phyloP scores from a whole-genome alignment of 1,140 invertebrate species.

The Hesperophylax magnus region DNA sequence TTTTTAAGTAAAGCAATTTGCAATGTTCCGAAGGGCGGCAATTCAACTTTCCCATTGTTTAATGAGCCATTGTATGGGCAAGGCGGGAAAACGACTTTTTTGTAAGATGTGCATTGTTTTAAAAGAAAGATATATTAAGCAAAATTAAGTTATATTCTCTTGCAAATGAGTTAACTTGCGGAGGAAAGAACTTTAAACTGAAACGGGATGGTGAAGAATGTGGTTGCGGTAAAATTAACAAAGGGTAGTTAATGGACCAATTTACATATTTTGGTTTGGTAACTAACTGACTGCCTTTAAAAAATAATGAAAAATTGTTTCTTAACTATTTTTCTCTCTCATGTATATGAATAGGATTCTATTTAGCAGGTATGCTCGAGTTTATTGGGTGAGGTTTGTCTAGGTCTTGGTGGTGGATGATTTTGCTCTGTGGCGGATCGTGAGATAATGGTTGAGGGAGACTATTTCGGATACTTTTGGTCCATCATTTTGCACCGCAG shows the following conservation, averaged over 20 bases:
- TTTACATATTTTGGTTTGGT: constrained; percentile 9
- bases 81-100: not conserved
- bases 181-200: constrained; percentile 11
- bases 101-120: constrained; percentile 39
- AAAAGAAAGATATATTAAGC: constrained; percentile 19
- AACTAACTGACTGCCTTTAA: too few species aligned
- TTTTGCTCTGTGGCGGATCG: too few species aligned
- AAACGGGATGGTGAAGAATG: constrained; percentile 14
- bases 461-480: too few species aligned
- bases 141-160: constrained; percentile 33
- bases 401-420: too few species aligned
- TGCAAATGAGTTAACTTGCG: constrained; percentile 21
- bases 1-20: constrained; percentile 44
- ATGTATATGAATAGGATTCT: too few species aligned
- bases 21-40: constrained; percentile 43
- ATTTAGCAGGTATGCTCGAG: too few species aligned
- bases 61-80: constrained; percentile 44
- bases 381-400: too few species aligned
- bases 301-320: too few species aligned
- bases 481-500: too few species aligned
- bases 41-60: constrained; percentile 44
- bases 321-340: too few species aligned
- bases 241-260: constrained; percentile 23
- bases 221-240: not conserved
- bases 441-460: too few species aligned